Evolutionary conservation across 2,113 vertebrate genomes (phyloP).

Genomic region (Acinonyx jubatus): DNA sequence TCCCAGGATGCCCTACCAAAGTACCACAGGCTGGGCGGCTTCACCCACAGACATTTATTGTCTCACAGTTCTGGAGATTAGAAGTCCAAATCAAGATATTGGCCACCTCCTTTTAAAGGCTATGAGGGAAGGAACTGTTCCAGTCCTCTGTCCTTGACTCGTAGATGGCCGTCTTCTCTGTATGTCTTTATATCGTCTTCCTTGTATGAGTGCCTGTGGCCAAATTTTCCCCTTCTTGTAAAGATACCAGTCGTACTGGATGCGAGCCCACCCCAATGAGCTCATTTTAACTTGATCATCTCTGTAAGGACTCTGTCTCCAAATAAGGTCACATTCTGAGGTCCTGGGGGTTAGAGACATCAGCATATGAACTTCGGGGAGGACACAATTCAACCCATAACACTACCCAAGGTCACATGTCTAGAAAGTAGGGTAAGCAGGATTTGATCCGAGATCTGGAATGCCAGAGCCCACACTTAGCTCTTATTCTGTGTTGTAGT

Average conservation of each 20-base stretch:
- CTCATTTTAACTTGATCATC: background rate
- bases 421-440: background rate
- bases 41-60: background rate
- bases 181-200: background rate
- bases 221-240: background rate
- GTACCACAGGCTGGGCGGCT: background rate
- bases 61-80: background rate
- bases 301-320: background rate
- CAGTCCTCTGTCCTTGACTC: background rate
- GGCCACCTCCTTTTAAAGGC: background rate
- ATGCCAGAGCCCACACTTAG: background rate
- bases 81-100: background rate
- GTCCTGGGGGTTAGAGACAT: background rate
- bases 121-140: background rate
- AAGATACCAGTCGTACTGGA: background rate
- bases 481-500: background rate
- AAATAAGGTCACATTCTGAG: background rate
- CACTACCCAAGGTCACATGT: background rate
- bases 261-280: background rate
- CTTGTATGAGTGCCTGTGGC: background rate
- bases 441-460: background rate
- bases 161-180: background rate
- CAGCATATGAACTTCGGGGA: background rate
- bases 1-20: background rate
- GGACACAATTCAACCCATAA: background rate